Base-by-base conservation (phyloP, 1,140 invertebrate species). In the Leptopilina boulardi region DNA sequence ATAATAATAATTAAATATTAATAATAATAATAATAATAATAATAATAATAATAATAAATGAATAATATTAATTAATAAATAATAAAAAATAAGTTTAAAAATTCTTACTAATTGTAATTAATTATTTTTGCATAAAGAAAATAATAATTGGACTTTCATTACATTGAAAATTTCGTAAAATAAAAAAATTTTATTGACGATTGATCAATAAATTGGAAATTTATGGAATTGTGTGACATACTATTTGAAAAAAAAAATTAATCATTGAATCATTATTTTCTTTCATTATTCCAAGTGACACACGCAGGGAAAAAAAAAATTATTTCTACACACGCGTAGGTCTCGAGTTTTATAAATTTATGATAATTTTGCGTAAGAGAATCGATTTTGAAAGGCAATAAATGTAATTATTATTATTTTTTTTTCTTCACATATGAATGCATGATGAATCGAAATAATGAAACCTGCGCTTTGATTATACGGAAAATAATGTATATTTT, bases 401-500 rank as follows among this genome's bases (percentile, higher is more conserved):
- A 15, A 66, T 66, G 59, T 66, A 66, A 66, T 66, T 66, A 38
- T 38, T 38, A 66, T 66, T 66, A 38, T 38, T 38, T 38, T 9
- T 66, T 66, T 30, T n/a, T 30, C 3, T 4, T 26, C 6, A n/a
- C n/a, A n/a, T n/a, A 26, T 30, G 23, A 26, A 66, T 66, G 26
- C 21, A 66, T 66, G 11, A 30, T 66, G 47, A 51, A 30, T 30
- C 59, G 26, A 30, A 66, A 66, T 13, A 66, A 66, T 66, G 59
- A 30, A 66, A n/a, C 0, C 23, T 30, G 10, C 30, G 26, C 10
- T 30, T 30, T 66, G 59, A 66, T 66, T 66, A 6, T 38, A 66
- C 15, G 15, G 15, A 30, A 66, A 66, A 66, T 66, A 66, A 66
- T 66, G 59, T 6, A 26, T 21, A 66, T 18, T 11, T 23, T 66